Evolutionary conservation across 2,113 vertebrate genomes (phyloP).

Genomic region (Chelonoidis abingdonii): DNA sequence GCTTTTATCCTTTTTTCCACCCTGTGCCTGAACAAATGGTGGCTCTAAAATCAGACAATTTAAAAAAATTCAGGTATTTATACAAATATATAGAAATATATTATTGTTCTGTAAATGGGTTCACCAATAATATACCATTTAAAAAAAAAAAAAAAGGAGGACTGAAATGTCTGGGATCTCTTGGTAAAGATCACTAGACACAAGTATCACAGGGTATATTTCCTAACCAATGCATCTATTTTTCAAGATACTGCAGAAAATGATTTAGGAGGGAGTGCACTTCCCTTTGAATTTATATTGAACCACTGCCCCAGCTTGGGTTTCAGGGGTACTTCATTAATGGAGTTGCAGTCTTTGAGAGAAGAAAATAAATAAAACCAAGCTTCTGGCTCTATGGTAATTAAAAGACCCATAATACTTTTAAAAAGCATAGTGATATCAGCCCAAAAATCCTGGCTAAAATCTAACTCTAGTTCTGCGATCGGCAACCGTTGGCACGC

Average conservation of each 20-base stretch:
- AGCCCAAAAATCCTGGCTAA: not conserved
- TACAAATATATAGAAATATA: not conserved
- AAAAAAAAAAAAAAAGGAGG: not conserved
- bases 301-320: not conserved
- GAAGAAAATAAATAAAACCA: not conserved
- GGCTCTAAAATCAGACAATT: not conserved
- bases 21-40: not conserved
- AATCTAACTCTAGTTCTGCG: not conserved
- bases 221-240: not conserved
- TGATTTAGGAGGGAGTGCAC: not conserved
- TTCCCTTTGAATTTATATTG: accelerated
- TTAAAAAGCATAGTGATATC: not conserved
- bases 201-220: not conserved
- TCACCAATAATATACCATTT: not conserved
- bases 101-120: not conserved
- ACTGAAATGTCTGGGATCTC: not conserved
- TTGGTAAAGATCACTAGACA: not conserved
- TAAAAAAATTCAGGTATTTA: not conserved
- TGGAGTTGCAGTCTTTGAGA: too few species aligned
- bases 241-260: not conserved
- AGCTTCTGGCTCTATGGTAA: not conserved
- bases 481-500: too few species aligned
- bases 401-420: not conserved
- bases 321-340: not conserved
- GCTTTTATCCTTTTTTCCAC: not conserved